Conservation (phyloP, 2,113 vertebrate species). For the Elaphurus davidianus region DNA sequence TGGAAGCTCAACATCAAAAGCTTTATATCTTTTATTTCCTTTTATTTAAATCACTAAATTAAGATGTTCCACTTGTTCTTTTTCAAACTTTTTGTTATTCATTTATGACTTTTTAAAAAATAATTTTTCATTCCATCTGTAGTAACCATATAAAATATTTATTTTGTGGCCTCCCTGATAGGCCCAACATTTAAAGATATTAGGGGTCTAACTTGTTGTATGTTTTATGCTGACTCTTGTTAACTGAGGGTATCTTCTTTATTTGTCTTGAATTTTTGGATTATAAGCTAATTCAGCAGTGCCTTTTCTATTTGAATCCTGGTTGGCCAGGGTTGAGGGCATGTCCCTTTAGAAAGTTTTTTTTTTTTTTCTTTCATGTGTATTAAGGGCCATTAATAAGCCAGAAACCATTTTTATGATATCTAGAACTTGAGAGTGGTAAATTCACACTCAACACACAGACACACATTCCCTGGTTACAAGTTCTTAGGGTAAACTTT, state of each 20-base stretch:
- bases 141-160: not conserved
- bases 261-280: not conserved
- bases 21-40: not conserved
- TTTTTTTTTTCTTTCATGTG: not conserved
- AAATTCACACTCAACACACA: not conserved
- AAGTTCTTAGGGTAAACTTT: not conserved
- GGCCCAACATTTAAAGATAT: not conserved
- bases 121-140: not conserved
- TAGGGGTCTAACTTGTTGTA: not conserved
- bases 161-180: not conserved
- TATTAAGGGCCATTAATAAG: not conserved
- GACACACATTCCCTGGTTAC: not conserved
- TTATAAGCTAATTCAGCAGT: not conserved
- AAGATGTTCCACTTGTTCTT: not conserved
- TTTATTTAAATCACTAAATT: not conserved
- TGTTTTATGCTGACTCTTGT: not conserved
- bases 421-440: not conserved
- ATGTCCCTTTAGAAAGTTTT: not conserved
- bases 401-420: constrained; percentile 9
- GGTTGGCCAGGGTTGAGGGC: not conserved
- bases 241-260: not conserved
- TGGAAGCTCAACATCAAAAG: not conserved
- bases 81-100: not conserved
- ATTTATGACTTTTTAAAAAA: not conserved
- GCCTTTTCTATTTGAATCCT: not conserved